phyloP scores from a whole-genome alignment of 2,888 invertebrate genomes.

The Pristionchus entomophagus region DNA sequence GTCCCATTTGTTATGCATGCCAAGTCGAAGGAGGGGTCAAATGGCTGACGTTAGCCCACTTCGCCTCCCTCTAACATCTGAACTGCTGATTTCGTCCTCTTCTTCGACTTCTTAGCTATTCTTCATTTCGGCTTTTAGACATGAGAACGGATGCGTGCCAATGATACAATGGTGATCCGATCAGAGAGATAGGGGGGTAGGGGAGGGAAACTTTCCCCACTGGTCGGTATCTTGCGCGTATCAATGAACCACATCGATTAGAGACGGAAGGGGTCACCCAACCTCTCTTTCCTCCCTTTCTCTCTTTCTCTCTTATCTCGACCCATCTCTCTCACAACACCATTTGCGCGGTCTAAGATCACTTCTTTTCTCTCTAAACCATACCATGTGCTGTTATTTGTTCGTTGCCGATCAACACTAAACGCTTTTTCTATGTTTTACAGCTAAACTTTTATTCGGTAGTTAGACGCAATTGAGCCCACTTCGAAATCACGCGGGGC shows the following conservation, averaged over 20 bases:
- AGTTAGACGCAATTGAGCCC: background rate
- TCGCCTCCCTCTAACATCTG: background rate
- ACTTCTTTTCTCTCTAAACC: background rate
- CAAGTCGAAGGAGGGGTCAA: background rate
- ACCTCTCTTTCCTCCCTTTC: background rate
- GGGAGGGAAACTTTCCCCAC: background rate
- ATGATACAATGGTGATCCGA: constrained; percentile 3
- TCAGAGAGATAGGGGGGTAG: background rate
- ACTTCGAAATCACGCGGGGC: constrained; percentile 19
- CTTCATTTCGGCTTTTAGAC: too few relatives aligned
- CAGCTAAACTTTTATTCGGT: background rate
- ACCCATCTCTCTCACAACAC: background rate
- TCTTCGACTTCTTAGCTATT: too few relatives aligned
- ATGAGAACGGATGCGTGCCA: background rate
- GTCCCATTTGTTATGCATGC: background rate
- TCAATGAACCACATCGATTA: constrained; percentile 42
- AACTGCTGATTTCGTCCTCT: too few relatives aligned
- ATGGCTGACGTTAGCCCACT: background rate
- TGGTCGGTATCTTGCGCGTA: constrained; percentile 22
- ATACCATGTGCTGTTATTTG: background rate
- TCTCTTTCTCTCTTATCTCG: background rate
- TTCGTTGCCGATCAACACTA: background rate
- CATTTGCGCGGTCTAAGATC: background rate
- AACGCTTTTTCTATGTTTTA: constrained; percentile 12
- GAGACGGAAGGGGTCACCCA: background rate